Evolutionary conservation across 2,888 invertebrate genomes (phyloP).

Genomic region (Brassicogethes aeneus): DNA sequence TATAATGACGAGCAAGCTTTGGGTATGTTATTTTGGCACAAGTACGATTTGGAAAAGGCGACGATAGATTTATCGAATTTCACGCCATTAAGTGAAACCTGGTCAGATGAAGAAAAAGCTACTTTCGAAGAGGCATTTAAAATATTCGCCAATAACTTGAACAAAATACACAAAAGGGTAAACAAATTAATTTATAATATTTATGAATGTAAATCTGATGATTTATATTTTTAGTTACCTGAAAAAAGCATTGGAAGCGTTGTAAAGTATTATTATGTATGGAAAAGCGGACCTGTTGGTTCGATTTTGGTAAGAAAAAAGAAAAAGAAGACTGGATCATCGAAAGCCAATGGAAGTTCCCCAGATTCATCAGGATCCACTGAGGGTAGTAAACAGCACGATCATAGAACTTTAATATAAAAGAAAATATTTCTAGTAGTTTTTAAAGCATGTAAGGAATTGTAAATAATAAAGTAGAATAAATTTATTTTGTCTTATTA

Average conservation of each 20-base stretch:
- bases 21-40: conserved; percentile 97
- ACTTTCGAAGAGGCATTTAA: conserved; percentile 92
- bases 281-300: background rate
- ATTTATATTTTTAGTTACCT: background rate
- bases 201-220: background rate
- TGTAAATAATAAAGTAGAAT: too few relatives aligned
- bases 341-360: background rate
- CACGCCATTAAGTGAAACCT: conserved; percentile 95
- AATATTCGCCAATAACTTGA: background rate
- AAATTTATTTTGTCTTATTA: too few relatives aligned
- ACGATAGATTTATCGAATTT: conserved; percentile 91
- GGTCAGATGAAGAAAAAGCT: conserved; percentile 97
- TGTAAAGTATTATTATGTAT: background rate
- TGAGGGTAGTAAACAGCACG: too few relatives aligned
- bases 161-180: background rate
- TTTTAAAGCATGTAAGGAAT: too few relatives aligned
- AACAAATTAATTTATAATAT: background rate
- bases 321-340: background rate
- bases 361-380: too few relatives aligned
- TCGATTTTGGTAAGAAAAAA: background rate
- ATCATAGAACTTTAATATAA: too few relatives aligned
- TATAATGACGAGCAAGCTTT: conserved; percentile 96
- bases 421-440: too few relatives aligned
- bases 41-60: conserved; percentile 88
- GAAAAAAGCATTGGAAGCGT: background rate